Evolutionary conservation across 2,888 invertebrate species (phyloP), one percentile per base, ranked within the genome.

Genomic region (Agrilus mali): DNA sequence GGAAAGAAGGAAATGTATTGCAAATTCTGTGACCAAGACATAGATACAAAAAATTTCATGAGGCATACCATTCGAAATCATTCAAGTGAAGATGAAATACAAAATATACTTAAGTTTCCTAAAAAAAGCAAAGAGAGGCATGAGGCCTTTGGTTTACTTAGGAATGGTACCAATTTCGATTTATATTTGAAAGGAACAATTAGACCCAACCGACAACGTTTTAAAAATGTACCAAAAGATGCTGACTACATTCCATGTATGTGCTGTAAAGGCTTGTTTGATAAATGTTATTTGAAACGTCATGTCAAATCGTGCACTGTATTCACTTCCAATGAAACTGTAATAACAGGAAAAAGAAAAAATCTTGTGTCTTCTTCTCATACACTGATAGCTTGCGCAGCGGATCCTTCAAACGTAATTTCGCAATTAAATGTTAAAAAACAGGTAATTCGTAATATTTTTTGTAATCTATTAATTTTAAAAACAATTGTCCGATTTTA

Each of bases 21-120:
- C 36, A 48, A 46, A 42, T 50, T 46, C 43, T 50, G 50, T 38
- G 38, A 50, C 8, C 38, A 47, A 33, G 47, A 52, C 40, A 41
- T 48, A 31, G 8, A 32, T 3, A 45, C 45, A 35, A 49, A 43
- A 47, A 48, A 47, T 33, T 50, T 50, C 45, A 45, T 41, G 20
- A 32, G 48, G n/a, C 50, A 52, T 47, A 38, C 47, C 33, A 14
- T 35, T 27, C 49, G 49, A 42, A 27, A 33, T 1, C 46, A 51
- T 34, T 38, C 22, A 13, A 7, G 22, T 22, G 47, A 49, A 40
- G 38, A 31, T 12, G 45, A 42, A 40, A 43, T 47, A 12, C 12
- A 39, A 27, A n/a, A 43, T 12, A 46, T 51, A 34, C 20, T 50
- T 10, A 33, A 36, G 36, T 34, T 43, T 15, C 48, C 45, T 15